These are phyloP conservation scores for Baronia brevicornis DNA, from an alignment of 2,888 invertebrate species.

Conservation along the genomic window DNA sequence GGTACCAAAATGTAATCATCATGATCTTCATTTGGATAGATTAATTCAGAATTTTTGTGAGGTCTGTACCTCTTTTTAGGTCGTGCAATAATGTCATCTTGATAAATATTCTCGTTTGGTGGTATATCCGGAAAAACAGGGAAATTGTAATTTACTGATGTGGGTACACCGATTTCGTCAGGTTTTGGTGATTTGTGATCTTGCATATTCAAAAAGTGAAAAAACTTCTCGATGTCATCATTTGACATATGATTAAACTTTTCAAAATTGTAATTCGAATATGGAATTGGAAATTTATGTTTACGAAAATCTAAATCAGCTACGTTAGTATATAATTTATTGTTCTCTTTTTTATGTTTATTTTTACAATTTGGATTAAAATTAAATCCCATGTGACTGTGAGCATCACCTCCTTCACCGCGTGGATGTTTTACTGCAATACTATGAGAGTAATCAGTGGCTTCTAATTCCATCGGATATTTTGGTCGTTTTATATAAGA, in stretches of 20 bases:
- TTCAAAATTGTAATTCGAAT: conserved; percentile 46
- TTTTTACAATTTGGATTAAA: conserved; percentile 59
- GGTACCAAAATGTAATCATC: conserved; percentile 61
- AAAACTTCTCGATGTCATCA: conserved; percentile 45
- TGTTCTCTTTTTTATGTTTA: conserved; percentile 49
- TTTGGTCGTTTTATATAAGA: conserved; percentile 41
- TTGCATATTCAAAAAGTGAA: conserved; percentile 35
- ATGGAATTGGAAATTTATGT: conserved; percentile 39
- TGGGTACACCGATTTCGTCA: conserved; percentile 37
- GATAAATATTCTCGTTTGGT: conserved; percentile 39
- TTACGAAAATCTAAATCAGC: conserved; percentile 44
- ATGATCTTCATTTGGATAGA: conserved; percentile 39
- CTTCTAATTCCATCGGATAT: conserved; percentile 46
- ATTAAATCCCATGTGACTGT: conserved; percentile 52
- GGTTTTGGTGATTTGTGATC: conserved; percentile 39
- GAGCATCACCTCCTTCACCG: conserved; percentile 39
- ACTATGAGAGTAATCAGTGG: conserved; percentile 58
- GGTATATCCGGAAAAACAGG: conserved; percentile 43
- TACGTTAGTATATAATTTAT: conserved; percentile 37
- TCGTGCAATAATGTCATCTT: conserved; percentile 43
- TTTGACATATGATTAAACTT: conserved; percentile 45
- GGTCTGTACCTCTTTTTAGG: conserved; percentile 56
- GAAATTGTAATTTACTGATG: conserved; percentile 31
- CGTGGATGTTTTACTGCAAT: conserved; percentile 56
- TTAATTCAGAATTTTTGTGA: conserved; percentile 40